These are phyloP conservation scores for Polypedilum vanderplanki DNA, from an alignment of 1,140 invertebrate genomes.

Conservation along the genomic window DNA sequence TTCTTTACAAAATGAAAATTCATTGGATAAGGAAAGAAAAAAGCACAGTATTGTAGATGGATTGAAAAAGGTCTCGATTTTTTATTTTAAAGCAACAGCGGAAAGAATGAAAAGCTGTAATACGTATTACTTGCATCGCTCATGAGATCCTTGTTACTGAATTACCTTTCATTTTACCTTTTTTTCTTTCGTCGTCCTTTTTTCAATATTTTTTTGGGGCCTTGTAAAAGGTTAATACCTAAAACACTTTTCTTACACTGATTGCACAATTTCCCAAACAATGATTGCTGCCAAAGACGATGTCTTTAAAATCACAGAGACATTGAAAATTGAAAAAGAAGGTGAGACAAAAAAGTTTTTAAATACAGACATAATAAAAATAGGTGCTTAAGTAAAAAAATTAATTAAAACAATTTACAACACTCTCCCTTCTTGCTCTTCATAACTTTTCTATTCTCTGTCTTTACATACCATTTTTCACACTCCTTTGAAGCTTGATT, in stretches of 20 bases:
- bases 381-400: slow-evolving; percentile 5
- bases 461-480: neutral
- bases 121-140: neutral
- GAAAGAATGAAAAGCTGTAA: neutral
- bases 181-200: neutral
- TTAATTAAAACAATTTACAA: slow-evolving; percentile 20
- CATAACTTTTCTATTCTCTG: neutral
- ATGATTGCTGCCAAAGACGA: neutral
- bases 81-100: neutral
- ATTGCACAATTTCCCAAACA: slow-evolving; percentile 17
- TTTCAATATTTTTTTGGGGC: neutral
- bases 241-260: slow-evolving; percentile 13
- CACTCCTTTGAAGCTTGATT: neutral
- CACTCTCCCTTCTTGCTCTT: neutral
- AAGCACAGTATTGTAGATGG: neutral
- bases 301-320: neutral
- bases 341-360: neutral
- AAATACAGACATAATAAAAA: neutral
- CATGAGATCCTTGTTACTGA: neutral
- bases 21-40: slow-evolving; percentile 17
- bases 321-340: neutral
- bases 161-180: slow-evolving; percentile 12
- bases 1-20: neutral
- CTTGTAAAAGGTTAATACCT: neutral
- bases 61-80: slow-evolving; percentile 18